Evolutionary conservation across 1,140 invertebrate species (phyloP).

Genomic region (Scaptomyza montana): DNA sequence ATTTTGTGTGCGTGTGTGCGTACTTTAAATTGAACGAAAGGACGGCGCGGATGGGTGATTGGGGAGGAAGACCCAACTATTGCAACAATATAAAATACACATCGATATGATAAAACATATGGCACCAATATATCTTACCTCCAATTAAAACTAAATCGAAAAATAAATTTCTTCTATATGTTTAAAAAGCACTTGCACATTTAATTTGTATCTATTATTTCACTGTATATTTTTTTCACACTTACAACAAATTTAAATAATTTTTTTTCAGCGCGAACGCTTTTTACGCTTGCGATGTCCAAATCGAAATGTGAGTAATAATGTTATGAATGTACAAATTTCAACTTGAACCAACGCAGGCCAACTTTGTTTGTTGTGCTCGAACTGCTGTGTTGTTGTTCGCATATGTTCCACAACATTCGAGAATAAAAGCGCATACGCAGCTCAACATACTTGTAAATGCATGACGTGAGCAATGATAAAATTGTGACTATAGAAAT

Average conservation of each 20-base stretch:
- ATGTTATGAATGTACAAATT: conserved; percentile 38
- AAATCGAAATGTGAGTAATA: conserved; percentile 42
- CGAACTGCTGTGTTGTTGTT: conserved; percentile 26
- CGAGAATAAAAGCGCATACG: conserved; percentile 40
- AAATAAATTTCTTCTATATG: neutral
- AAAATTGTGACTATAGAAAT: neutral
- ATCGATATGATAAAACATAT: neutral
- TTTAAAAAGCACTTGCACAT: conserved; percentile 27
- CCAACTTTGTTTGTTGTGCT: conserved; percentile 48
- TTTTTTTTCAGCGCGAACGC: conserved; percentile 4
- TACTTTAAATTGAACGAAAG: conserved; percentile 70
- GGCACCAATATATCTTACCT: conserved; percentile 21
- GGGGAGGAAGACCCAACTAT: conserved; percentile 23
- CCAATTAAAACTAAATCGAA: conserved; percentile 1
- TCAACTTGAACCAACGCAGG: conserved; percentile 37
- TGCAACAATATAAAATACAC: conserved; percentile 9
- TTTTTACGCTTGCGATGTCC: conserved; percentile 14
- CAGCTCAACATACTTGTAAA: conserved; percentile 16
- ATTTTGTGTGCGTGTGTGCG: conserved; percentile 9
- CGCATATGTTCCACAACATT: conserved; percentile 44
- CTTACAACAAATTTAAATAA: conserved; percentile 24
- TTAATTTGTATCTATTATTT: conserved; percentile 19
- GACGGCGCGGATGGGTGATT: conserved; percentile 39
- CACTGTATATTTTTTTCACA: neutral
- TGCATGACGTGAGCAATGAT: neutral